A percentile compares a stretch with the other conserved stretches of the same genome.
Evolutionary conservation across 92 coral and sea anemone species (phyloP).

Genomic region (Palythoa caribaeorum): DNA sequence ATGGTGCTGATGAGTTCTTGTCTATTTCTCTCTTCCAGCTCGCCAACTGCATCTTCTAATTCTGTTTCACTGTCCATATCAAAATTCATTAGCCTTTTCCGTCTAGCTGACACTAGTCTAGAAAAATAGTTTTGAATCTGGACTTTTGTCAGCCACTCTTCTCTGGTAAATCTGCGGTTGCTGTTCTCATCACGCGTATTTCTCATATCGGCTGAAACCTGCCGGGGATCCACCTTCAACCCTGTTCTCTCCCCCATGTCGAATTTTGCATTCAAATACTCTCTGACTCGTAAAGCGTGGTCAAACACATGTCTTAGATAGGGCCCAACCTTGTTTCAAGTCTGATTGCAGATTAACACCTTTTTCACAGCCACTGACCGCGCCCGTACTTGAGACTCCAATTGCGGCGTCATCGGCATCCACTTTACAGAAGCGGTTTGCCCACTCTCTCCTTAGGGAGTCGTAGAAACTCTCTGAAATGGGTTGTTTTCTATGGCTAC

Average conservation of each 20-base stretch:
- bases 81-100: constrained; percentile 15
- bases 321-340: constrained; percentile 43
- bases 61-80: constrained; percentile 10
- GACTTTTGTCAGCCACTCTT: constrained; percentile 44
- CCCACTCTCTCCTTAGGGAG: constrained; percentile 57
- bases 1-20: constrained; percentile 1
- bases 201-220: constrained; percentile 50
- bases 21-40: constrained; percentile 20
- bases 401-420: constrained; percentile 17
- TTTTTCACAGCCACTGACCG: background rate
- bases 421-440: constrained; percentile 49
- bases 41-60: constrained; percentile 35
- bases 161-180: constrained; percentile 40
- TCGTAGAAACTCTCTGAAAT: constrained; percentile 41
- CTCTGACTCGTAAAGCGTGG: constrained; percentile 27
- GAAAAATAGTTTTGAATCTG: constrained; percentile 57
- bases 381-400: background rate
- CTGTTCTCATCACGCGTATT: constrained; percentile 41
- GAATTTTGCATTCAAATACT: constrained; percentile 34
- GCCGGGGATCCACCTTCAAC: constrained; percentile 33
- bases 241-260: constrained; percentile 24
- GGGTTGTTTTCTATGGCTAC: constrained; percentile 31
- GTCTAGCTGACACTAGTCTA: constrained; percentile 38
- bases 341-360: constrained; percentile 21
- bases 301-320: constrained; percentile 18